Base-by-base conservation (phyloP, 2,113 vertebrate species). In the Natator depressus region DNA sequence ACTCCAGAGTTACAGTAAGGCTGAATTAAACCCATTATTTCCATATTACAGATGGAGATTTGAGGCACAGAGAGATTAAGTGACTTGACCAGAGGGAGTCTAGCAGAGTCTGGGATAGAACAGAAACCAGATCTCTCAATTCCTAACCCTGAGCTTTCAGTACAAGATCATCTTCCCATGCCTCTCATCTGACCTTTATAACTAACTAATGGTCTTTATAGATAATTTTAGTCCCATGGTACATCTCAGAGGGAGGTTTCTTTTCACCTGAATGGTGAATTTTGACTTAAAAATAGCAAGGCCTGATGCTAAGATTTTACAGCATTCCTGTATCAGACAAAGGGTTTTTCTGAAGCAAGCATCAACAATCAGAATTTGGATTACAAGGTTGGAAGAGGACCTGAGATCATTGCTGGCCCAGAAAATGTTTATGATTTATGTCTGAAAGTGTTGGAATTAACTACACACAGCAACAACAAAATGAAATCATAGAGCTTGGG, bases 101-200 rank as follows among this genome's bases (percentile, higher is more conserved):
- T 50, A 24, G 20, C 85, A 91, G 94, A 90, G 51, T 57, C 46
- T 54, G 91, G 93, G 94, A 82, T 8, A 62, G 91, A 93, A 84
- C 0, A 51, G 72, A 88, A 87, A n/a, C 38, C 27, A 35, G 57
- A 4, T 75, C 3, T 95, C 75, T 85, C 47, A 57, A 79, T 65
- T 89, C 84, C 27, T 76, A 20, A 49, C 10, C 1, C 82, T 79
- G 24, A 85, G 88, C 3, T 83, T 69, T 59, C 50, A 75, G 57
- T 91, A 17, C 75, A 35, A 87, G 55, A 31, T 12, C 54, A 79
- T 59, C 65, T 84, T 94, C 80, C n/a, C 31, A 53, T 84, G 76
- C 51, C 55, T 94, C 83, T 65, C 84, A 84, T 62, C 81, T 78
- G 76, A 76, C 62, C 85, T 54, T 8, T 54, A 54, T 53, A 90